Percentiles rank a stretch among this genome's conserved stretches.
Conservation (phyloP, 1,140 invertebrate genomes). For the Hestina assimilis region DNA sequence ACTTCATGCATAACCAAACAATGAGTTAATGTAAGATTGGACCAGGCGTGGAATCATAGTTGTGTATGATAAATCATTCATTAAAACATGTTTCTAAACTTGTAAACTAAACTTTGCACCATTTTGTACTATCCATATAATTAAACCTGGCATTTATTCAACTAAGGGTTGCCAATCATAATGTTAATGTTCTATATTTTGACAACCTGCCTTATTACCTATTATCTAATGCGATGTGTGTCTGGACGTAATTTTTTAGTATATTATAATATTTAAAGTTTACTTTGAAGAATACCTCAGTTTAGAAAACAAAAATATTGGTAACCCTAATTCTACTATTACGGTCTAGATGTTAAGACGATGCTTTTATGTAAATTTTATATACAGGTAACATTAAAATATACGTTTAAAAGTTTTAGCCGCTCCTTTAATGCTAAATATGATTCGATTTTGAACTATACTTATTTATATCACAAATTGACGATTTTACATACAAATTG, state of each 20-base stretch:
- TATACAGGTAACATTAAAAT: background rate
- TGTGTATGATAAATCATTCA: conserved; percentile 23
- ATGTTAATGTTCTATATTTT: background rate
- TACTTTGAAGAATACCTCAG: too few species aligned
- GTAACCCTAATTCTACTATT: too few species aligned
- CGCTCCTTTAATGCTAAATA: background rate
- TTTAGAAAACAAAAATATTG: too few species aligned
- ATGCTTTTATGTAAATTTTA: background rate
- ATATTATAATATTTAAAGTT: too few species aligned
- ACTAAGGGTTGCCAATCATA: background rate
- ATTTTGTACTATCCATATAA: conserved; percentile 3
- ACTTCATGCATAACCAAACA: conserved; percentile 33
- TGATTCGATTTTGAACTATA: background rate
- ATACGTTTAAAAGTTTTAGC: too few species aligned
- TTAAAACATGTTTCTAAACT: conserved; percentile 9
- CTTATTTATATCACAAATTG: background rate
- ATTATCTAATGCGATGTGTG: too few species aligned
- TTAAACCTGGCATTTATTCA: conserved; percentile 9
- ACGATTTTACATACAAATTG: conserved; percentile 1
- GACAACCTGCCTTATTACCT: too few species aligned
- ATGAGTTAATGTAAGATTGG: conserved; percentile 34
- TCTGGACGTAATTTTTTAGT: too few species aligned
- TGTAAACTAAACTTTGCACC: conserved; percentile 4
- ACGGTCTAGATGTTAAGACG: background rate
- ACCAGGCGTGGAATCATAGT: conserved; percentile 35